Evolutionary conservation across 2,888 invertebrate species (phyloP), one percentile per base, ranked within the genome.

Genomic region (Unio delphinus): DNA sequence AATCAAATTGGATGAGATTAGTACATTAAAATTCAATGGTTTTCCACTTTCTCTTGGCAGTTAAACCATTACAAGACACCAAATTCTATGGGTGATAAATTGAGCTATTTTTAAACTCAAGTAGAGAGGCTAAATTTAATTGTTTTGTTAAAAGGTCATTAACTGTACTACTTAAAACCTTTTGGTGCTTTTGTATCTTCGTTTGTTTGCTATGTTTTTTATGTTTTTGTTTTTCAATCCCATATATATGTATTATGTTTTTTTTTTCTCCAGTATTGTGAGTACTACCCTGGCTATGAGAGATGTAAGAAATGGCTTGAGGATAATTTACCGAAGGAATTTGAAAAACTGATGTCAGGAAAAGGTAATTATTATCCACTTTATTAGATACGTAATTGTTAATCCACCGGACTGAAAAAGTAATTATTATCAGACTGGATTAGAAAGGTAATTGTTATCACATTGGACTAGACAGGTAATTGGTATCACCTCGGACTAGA

Each of bases 281-380:
- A 99, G 92, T 98, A 96, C 90, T 97, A 98, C 91, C 98, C 98
- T 17, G 97, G 97, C 90, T 96, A 96, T 89, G 98, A 98, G 78
- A 97, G 97, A 91, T 99, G 99, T 90, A 97, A 97, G 90, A 94
- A 94, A 80, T 99, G 99, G 99, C 91, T 99, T 78, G 97, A 98
- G 90, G 95, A 95, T 86, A 94, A 98, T 92, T 91, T 99, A 78
- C 98, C 99, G 1, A 94, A 94, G 62, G 95, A 97, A 90, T 97
- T 98, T 90, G 95, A 96, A 87, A 95, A 95, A 91, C 93, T 92
- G 28, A 78, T 94, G 93, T 82, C 94, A 92, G 65, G 94, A 15
- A 82, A 81, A 83, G 82, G 82, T 84, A 68, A n/a, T 61, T n/a
- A 54, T 30, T 45, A 11, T 11, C 45, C 11, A 45, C 45, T 30